Percentiles rank a stretch among this genome's conserved stretches.
Conservation (phyloP, 1,140 invertebrate species). For the Hylaeus anthracinus region DNA sequence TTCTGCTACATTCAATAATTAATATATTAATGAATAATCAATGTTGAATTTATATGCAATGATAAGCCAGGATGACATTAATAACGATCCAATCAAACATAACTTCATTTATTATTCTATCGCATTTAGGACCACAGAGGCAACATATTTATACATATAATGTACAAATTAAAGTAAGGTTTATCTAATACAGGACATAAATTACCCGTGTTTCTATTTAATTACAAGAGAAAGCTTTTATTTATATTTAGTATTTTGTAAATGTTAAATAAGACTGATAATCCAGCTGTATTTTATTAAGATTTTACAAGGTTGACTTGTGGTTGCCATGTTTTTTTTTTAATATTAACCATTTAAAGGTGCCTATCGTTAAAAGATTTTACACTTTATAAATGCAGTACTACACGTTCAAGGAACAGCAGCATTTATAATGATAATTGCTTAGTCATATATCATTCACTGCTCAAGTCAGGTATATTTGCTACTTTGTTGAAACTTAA, state of each 20-base stretch:
- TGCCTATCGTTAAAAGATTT: conserved; percentile 12
- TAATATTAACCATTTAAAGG: conserved; percentile 22
- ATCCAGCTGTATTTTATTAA: conserved; percentile 7
- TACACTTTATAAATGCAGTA: conserved; percentile 24
- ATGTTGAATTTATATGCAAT: not conserved
- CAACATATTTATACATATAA: conserved; percentile 25
- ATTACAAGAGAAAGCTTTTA: conserved; percentile 24
- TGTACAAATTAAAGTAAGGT: conserved; percentile 29
- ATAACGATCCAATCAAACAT: conserved; percentile 9
- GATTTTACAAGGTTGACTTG: not conserved
- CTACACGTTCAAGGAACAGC: conserved; percentile 4
- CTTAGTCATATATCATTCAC: not conserved
- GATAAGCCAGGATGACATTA: not conserved
- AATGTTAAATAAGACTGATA: conserved; percentile 18
- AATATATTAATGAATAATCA: not conserved
- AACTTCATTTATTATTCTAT: conserved; percentile 34
- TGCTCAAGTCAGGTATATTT: conserved; percentile 5
- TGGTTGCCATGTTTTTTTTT: not conserved
- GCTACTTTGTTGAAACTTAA: not conserved
- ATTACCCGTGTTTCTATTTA: conserved; percentile 21
- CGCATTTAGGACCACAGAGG: conserved; percentile 23
- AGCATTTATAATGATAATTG: not conserved
- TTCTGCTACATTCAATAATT: not conserved
- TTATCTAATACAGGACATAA: conserved; percentile 5
- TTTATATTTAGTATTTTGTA: conserved; percentile 13